Conservation (phyloP, 37 sponge, comb jelly and placozoan genomes). For the Agelas oroides region DNA sequence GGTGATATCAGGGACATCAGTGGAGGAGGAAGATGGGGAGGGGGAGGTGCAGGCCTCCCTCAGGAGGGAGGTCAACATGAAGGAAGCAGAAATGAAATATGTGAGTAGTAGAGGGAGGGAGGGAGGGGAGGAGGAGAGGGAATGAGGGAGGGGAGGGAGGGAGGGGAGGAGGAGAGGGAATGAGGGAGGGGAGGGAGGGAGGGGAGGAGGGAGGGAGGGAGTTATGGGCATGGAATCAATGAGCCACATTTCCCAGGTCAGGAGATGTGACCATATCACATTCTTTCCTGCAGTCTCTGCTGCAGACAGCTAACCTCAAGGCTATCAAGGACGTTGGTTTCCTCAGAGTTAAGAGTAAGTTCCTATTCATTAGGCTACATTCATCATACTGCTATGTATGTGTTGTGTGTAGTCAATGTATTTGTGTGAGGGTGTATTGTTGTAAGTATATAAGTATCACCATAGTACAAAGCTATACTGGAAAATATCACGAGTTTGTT, state of each 20-base stretch:
- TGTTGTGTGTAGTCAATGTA: too few species aligned
- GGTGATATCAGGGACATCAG: constrained; percentile 57
- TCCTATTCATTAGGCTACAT: background rate
- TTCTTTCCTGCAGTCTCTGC: constrained; percentile 14
- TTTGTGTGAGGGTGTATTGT: too few species aligned
- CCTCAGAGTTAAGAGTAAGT: constrained; percentile 63
- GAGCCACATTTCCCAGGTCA: too few species aligned
- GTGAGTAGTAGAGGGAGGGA: constrained; percentile 32
- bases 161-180: constrained; percentile 1
- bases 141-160: background rate
- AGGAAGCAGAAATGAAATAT: constrained; percentile 37
- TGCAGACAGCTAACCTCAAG: constrained; percentile 3
- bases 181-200: constrained; percentile 44
- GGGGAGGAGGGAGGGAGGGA: background rate
- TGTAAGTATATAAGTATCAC: too few species aligned
- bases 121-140: background rate
- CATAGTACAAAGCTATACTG: too few species aligned
- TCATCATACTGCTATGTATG: background rate
- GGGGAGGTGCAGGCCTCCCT: too few species aligned
- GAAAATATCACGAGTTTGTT: too few species aligned
- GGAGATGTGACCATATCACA: too few species aligned
- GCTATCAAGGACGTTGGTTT: constrained; percentile 66
- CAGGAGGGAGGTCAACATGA: background rate
- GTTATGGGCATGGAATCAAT: too few species aligned
- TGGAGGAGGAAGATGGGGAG: constrained; percentile 11